A percentile compares a stretch with the other conserved stretches of the same genome.
Conservation (phyloP, 2,797 vertebrate species). For the Borostomias antarcticus region DNA sequence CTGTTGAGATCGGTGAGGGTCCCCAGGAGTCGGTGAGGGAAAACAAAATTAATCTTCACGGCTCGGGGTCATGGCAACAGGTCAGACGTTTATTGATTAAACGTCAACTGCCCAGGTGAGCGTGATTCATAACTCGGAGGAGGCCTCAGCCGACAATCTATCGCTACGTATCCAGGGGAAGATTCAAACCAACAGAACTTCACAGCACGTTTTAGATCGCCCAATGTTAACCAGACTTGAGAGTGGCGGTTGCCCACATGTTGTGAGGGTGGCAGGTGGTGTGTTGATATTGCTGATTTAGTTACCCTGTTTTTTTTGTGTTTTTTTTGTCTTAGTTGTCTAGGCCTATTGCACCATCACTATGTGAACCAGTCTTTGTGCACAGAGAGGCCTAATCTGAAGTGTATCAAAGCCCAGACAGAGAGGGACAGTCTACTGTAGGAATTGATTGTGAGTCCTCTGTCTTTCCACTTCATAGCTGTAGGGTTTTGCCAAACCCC, state of each 20-base stretch:
- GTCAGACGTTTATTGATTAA: slow-evolving; percentile 91
- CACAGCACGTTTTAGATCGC: slow-evolving; percentile 34
- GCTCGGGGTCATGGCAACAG: slow-evolving; percentile 83
- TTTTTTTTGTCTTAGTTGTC: not conserved
- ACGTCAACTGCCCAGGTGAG: slow-evolving; percentile 88
- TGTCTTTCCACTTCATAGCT: not conserved
- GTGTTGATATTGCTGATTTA: slow-evolving; percentile 3
- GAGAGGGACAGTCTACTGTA: too few species aligned
- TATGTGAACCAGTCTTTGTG: not conserved
- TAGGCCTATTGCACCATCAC: not conserved
- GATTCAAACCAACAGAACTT: slow-evolving; percentile 61
- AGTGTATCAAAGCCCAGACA: not conserved
- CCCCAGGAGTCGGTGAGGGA: slow-evolving; percentile 54
- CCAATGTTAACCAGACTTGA: slow-evolving; percentile 7
- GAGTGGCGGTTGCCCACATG: slow-evolving; percentile 1
- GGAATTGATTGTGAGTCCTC: too few species aligned
- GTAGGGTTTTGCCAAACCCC: not conserved
- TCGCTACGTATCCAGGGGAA: slow-evolving; percentile 59
- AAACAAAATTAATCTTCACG: slow-evolving; percentile 74
- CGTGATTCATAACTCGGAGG: slow-evolving; percentile 86
- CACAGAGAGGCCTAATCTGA: not conserved
- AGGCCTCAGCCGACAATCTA: slow-evolving; percentile 64
- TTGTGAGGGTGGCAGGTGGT: not conserved
- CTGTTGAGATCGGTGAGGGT: slow-evolving; percentile 61
- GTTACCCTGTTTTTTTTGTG: not conserved